Base-by-base conservation (phyloP, 1,140 invertebrate species). In the Drosophila fuyamai region DNA sequence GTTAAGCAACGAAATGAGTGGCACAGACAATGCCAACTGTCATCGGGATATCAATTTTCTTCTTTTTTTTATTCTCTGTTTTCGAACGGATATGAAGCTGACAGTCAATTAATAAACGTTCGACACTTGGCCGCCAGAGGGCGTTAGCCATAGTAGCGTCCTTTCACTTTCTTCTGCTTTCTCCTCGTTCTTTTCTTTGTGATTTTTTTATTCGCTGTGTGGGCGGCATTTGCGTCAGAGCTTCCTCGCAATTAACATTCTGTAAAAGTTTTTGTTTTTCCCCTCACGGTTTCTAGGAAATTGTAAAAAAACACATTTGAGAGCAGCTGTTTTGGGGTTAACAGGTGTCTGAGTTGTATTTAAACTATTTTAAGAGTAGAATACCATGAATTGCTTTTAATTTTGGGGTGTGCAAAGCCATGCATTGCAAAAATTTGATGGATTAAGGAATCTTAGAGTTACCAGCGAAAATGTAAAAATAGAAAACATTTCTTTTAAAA, bases 31-130 rank as follows among this genome's bases (percentile, higher is more conserved):
- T 71, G 65, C 51, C 65, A 71, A 58, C 67, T 71, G 65, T 71
- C 67, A 71, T 71, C 44, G 51, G 51, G 65, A 71, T 58, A 47
- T 48, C 65, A 40, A 47, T 70, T 71, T 40, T 55, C 40, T 36
- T 68, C n/a, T 14, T 56, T 47, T 68, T 47, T 47, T 35, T 14
- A 7, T 35, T 44, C 40, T 9, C 36, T 43, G 5, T 56, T 14
- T 53, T 40, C 16, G 32, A 57, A 58, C 65, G 77, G 78, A 81
- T 55, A 80, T 76, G 78, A 57, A 58, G 60, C 71, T 81, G 78
- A 75, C 79, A 81, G 79, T 81, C 79, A 81, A 81, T 81, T 81
- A 80, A 81, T 81, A 81, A 81, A 79, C 60, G 71, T 81, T 81
- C 77, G 71, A 71, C 59, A 62, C 59, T 81, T 60, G 63, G 47